Percentiles rank a stretch among this genome's conserved stretches.
Evolutionary conservation across 1,140 invertebrate species (phyloP).

Genomic region (Bursaphelenchus mucronatus): DNA sequence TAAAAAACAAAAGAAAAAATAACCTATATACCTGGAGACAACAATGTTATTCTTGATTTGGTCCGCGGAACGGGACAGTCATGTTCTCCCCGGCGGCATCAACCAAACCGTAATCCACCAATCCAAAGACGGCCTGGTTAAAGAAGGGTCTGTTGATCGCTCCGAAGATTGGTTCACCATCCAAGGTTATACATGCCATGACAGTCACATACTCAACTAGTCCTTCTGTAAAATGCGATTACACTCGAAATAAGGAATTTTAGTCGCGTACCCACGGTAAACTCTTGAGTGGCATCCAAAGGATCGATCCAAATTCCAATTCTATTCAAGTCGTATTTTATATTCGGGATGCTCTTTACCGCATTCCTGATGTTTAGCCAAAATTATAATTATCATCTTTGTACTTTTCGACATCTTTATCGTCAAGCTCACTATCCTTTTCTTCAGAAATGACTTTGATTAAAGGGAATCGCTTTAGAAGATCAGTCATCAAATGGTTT

Average conservation of each 20-base stretch:
- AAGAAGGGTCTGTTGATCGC: conserved; percentile 87
- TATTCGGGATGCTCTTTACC: conserved; percentile 44
- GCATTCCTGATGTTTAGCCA: conserved; percentile 47
- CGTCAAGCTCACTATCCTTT: conserved; percentile 41
- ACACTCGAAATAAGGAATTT: conserved; percentile 8
- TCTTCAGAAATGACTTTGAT: conserved; percentile 52
- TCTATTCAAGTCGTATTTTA: conserved; percentile 26
- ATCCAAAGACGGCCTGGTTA: conserved; percentile 73
- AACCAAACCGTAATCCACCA: conserved; percentile 73
- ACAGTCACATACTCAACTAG: conserved; percentile 81
- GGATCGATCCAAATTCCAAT: conserved; percentile 72
- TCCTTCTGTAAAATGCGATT: conserved; percentile 69
- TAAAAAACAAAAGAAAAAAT: background rate
- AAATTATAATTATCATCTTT: conserved; percentile 48
- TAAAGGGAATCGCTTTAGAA: conserved; percentile 49
- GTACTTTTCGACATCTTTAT: conserved; percentile 50
- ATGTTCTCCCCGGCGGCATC: conserved; percentile 42
- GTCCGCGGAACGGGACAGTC: conserved; percentile 16
- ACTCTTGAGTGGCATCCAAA: conserved; percentile 95
- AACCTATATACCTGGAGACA: conserved; percentile 45
- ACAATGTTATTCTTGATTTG: conserved; percentile 70
- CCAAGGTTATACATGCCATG: conserved; percentile 92
- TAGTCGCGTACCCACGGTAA: conserved; percentile 70
- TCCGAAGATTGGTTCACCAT: conserved; percentile 83
- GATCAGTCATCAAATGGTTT: conserved; percentile 53